These are phyloP conservation scores for Istiophorus platypterus DNA, from an alignment of 2,113 vertebrate genomes.

Conservation along the genomic window DNA sequence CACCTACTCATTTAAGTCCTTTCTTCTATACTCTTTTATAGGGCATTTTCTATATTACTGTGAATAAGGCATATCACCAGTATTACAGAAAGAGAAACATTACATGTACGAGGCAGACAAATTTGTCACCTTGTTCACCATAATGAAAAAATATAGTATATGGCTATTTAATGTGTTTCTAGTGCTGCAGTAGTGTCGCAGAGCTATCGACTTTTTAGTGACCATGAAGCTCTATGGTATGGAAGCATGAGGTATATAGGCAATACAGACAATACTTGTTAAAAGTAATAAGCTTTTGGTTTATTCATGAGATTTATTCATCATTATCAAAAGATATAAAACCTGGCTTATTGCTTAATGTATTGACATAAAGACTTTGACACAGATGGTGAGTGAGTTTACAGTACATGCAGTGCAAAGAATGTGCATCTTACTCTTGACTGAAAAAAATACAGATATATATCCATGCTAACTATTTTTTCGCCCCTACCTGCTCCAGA, in stretches of 20 bases:
- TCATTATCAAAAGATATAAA: too few species aligned
- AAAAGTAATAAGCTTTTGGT: not conserved
- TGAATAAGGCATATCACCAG: not conserved
- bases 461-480: too few species aligned
- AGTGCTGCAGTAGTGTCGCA: not conserved
- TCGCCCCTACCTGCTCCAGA: too few species aligned
- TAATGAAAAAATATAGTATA: not conserved
- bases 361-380: too few species aligned
- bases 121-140: too few species aligned
- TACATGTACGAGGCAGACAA: not conserved
- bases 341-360: too few species aligned
- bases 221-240: not conserved
- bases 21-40: not conserved
- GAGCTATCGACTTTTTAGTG: too few species aligned
- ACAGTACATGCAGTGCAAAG: too few species aligned
- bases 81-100: not conserved
- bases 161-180: not conserved
- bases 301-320: not conserved
- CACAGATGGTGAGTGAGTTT: too few species aligned
- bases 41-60: not conserved
- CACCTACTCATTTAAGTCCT: not conserved
- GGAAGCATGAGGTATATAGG: not conserved
- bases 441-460: too few species aligned
- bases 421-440: too few species aligned
- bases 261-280: not conserved